Conservation (phyloP, 2,113 vertebrate genomes). For the Lota lota region DNA sequence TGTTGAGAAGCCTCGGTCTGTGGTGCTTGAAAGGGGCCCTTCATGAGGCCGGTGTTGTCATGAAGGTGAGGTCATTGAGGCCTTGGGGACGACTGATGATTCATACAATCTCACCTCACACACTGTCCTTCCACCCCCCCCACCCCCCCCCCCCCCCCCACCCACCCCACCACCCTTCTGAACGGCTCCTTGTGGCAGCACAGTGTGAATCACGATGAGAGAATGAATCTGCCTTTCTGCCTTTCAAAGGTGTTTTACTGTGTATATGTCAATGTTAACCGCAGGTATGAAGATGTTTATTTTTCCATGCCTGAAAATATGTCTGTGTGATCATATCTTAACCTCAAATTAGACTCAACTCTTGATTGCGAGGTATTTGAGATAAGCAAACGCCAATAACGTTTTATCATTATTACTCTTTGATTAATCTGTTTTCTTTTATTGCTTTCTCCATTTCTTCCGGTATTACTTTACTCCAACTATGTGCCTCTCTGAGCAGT, state of each 20-base stretch:
- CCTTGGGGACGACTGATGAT: slow-evolving; percentile 1
- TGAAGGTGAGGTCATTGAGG: slow-evolving; percentile 9
- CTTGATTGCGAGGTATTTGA: not conserved
- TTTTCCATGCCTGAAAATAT: no score
- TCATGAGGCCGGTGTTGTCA: slow-evolving; percentile 10
- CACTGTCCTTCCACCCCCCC: not conserved
- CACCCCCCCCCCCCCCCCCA: not conserved
- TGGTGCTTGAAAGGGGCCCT: not conserved
- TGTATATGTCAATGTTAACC: no score
- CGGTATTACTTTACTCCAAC: not conserved
- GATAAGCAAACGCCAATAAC: not conserved
- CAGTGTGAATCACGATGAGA: no score
- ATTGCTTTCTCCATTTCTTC: not conserved
- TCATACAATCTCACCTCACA: not conserved
- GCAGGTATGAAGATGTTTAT: no score
- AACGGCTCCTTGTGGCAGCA: no score
- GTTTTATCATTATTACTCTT: not conserved
- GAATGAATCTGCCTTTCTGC: no score
- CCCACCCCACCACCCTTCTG: not conserved
- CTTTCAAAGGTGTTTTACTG: no score
- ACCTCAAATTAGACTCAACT: no score
- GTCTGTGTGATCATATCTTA: no score
- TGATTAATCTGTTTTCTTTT: not conserved
- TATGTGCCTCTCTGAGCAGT: not conserved
- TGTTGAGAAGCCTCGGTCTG: not conserved